Percentiles rank a stretch among this genome's conserved stretches.
Conservation (phyloP, 2,113 vertebrate genomes). For the Dasyurus viverrinus region DNA sequence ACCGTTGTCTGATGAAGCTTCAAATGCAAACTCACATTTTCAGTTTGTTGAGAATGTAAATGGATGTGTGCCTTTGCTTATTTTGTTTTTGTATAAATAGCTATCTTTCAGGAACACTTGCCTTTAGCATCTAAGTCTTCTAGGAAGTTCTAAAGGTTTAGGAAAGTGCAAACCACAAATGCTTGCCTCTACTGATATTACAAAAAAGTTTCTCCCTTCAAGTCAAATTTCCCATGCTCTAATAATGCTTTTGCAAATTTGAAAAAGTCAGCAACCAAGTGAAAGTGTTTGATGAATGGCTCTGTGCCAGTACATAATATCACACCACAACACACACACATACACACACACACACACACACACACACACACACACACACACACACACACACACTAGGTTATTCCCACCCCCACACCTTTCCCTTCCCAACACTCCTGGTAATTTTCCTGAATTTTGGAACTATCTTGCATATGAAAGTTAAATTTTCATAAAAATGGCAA, state of each 20-base stretch:
- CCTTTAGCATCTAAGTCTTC: conserved; percentile 9
- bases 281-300: neutral
- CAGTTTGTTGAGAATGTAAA: conserved; percentile 60
- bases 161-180: conserved; percentile 1
- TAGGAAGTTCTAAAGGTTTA: conserved; percentile 17
- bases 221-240: conserved; percentile 8
- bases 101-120: conserved; percentile 36
- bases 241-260: conserved; percentile 15
- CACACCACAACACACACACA: neutral
- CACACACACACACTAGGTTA: no score
- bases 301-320: neutral
- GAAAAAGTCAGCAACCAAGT: neutral
- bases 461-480: conserved; percentile 7
- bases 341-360: neutral
- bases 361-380: no score
- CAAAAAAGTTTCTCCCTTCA: conserved; percentile 8
- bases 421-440: neutral
- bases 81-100: conserved; percentile 22
- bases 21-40: conserved; percentile 9
- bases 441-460: neutral
- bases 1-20: conserved; percentile 1
- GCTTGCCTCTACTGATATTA: conserved; percentile 1
- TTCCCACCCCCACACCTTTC: neutral
- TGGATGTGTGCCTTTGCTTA: neutral
- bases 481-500: conserved; percentile 35